Evolutionary conservation across 1,140 invertebrate species (phyloP).

Genomic region (Daktulosphaira vitifoliae): DNA sequence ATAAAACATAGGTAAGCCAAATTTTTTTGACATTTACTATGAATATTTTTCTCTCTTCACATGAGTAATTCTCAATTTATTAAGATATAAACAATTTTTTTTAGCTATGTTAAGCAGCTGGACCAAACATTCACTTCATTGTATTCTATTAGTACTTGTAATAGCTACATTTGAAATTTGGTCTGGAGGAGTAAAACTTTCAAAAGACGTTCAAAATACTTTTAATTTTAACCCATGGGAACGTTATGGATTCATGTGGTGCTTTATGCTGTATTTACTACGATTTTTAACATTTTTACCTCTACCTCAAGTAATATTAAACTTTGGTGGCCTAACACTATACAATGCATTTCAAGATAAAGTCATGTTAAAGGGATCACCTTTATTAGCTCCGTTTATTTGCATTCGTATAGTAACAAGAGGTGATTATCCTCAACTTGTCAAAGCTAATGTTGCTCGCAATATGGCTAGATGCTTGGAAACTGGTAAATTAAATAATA

Average conservation of each 20-base stretch:
- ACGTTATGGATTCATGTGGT: conserved; percentile 63
- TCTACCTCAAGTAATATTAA: conserved; percentile 81
- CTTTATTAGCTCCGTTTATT: conserved; percentile 85
- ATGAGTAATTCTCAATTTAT: no score
- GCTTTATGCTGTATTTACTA: conserved; percentile 64
- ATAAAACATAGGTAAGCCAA: no score
- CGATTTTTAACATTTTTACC: conserved; percentile 77
- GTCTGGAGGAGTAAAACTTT: conserved; percentile 65
- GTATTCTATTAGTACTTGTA: conserved; percentile 61
- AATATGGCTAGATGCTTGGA: conserved; percentile 86
- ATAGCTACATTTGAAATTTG: conserved; percentile 69
- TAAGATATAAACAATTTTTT: no score
- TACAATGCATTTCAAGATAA: conserved; percentile 95
- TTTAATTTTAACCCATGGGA: conserved; percentile 65
- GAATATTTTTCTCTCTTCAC: no score
- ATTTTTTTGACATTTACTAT: no score
- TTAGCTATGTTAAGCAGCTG: conserved; percentile 52
- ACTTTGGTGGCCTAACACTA: conserved; percentile 79
- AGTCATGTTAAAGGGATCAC: conserved; percentile 79
- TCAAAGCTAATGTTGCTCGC: conserved; percentile 75
- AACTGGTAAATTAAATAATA: conserved; percentile 44
- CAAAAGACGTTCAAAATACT: conserved; percentile 48
- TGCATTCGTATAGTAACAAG: conserved; percentile 92
- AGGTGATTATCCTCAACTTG: conserved; percentile 88
- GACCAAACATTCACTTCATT: conserved; percentile 69